Conservation (phyloP, 2,888 invertebrate species). For the Cephalotes varians region DNA sequence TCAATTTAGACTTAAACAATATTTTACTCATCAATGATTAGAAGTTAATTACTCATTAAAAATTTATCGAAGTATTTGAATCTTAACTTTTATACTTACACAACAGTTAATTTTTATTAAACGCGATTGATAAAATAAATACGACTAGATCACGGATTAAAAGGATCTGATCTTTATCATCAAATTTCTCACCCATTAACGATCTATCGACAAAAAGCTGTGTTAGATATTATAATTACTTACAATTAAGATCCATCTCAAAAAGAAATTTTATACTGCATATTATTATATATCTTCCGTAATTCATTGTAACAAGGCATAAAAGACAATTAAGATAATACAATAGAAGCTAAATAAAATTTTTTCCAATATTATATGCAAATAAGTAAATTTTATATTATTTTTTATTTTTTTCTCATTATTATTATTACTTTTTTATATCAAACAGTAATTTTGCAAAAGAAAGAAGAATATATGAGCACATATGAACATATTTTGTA, state of each 20-base stretch:
- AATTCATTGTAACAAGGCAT: conserved; percentile 85
- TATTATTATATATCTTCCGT: conserved; percentile 85
- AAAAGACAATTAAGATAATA: conserved; percentile 86
- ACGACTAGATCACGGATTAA: no score
- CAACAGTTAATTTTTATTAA: background rate
- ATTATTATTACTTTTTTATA: no score
- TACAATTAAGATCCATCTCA: conserved; percentile 86
- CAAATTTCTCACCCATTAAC: conserved; percentile 78
- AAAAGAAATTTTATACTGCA: conserved; percentile 84
- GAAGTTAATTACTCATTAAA: no score
- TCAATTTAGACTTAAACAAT: background rate
- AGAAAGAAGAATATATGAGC: no score
- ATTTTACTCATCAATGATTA: background rate
- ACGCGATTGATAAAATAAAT: background rate
- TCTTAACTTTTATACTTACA: background rate
- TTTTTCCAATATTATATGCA: background rate
- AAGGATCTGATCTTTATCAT: no score
- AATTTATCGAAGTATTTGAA: background rate
- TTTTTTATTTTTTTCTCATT: conserved; percentile 3
- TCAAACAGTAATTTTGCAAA: no score
- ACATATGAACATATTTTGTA: no score
- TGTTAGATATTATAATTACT: conserved; percentile 79
- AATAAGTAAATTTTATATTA: background rate
- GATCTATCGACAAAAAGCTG: conserved; percentile 84
- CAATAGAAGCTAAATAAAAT: conserved; percentile 85